Evolutionary conservation across 2,888 invertebrate genomes (phyloP), one percentile per base, ranked within the genome.

Genomic region (Drosophila affinis): DNA sequence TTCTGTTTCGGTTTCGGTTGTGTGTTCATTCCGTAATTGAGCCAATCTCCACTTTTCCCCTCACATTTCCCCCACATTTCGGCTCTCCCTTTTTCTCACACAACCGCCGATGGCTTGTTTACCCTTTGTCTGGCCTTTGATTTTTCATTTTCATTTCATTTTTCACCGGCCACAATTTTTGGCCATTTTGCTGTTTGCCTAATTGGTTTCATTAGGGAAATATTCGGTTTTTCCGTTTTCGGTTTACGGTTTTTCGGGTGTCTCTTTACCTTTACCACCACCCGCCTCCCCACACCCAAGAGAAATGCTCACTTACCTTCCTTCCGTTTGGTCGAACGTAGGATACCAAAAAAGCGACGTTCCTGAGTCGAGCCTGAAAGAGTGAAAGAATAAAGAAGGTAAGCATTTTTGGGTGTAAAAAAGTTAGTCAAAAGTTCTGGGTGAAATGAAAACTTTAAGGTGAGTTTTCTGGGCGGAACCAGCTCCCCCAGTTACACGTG

Each of bases 81-180:
- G 3, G 24, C 44, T 7, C 32, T 4, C 7, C 10, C n/a, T 39
- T 39, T 39, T n/a, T 5, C 39, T n/a, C 24, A 12, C 9, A 39
- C n/a, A 24, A n/a, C 34, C 27, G 39, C 57, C n/a, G 34, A 58
- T 47, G 57, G 27, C 69, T 61, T 83, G 87, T 83, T 83, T 87
- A 84, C 81, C 85, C 72, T 73, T 79, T 84, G 85, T 83, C 87
- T 84, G 73, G 87, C 64, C 87, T 81, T 84, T 87, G 85, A 79
- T 83, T 81, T 84, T 76, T 84, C 74, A 76, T 39, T 39, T 39
- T n/a, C 39, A 39, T n/a, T 39, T 7, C 14, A 39, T n/a, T 71
- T 76, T 87, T 76, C 51, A 24, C 59, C 61, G 53, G 56, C 75
- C 64, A 64, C 77, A 79, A 79, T 72, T 78, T 84, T 64, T 55